Evolutionary conservation across 2,797 vertebrate genomes (phyloP).

Genomic region (Xiphophorus birchmanni): DNA sequence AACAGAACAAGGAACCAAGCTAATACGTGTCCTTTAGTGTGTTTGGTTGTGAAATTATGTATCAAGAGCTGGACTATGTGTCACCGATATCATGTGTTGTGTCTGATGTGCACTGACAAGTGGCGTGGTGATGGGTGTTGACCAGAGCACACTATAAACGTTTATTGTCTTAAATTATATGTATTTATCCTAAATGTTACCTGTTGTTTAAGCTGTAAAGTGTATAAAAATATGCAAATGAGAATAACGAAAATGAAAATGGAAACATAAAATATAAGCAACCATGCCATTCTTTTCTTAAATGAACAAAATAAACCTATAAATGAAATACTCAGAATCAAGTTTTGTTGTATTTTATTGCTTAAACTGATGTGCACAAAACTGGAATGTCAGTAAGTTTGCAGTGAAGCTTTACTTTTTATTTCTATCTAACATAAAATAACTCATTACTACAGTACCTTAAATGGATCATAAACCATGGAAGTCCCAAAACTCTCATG

Average conservation of each 20-base stretch:
- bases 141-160: conserved; percentile 23
- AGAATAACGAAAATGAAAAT: conserved; percentile 49
- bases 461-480: conserved; percentile 54
- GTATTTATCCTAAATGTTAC: conserved; percentile 58
- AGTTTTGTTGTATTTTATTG: conserved; percentile 45
- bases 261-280: not conserved
- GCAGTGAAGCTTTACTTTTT: conserved; percentile 43
- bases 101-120: conserved; percentile 35
- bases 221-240: conserved; percentile 72
- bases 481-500: conserved; percentile 48
- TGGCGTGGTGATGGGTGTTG: conserved; percentile 37
- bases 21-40: conserved; percentile 48
- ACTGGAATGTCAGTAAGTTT: conserved; percentile 32
- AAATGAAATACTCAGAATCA: conserved; percentile 20
- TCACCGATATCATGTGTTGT: conserved; percentile 37
- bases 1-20: conserved; percentile 47
- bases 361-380: conserved; percentile 50
- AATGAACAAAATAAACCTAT: conserved; percentile 17
- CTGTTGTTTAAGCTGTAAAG: conserved; percentile 65
- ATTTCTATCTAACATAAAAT: conserved; percentile 40
- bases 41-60: conserved; percentile 55
- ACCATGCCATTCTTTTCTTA: conserved; percentile 12
- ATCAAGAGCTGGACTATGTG: conserved; percentile 28
- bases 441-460: conserved; percentile 59
- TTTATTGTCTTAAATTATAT: conserved; percentile 55